A percentile compares a stretch with the other conserved stretches of the same genome.
Evolutionary conservation across 2,888 invertebrate species (phyloP).

Genomic region (Aleiodes testaceus): DNA sequence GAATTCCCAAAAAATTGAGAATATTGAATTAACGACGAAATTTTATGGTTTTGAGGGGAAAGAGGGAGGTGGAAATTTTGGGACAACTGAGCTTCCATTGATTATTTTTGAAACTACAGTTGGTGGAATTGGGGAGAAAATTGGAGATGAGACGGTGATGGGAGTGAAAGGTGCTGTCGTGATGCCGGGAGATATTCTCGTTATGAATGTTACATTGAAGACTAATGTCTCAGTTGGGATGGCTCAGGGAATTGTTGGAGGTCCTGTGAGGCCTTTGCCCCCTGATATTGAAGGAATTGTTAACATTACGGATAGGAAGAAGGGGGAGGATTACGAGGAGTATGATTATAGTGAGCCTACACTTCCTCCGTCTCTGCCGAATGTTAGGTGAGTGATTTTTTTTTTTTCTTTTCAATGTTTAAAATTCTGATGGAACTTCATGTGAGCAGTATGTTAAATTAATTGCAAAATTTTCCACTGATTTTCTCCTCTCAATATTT

Average conservation of each 20-base stretch:
- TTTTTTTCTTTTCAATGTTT: slow-evolving; percentile 6
- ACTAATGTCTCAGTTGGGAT: slow-evolving; percentile 71
- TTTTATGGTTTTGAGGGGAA: slow-evolving; percentile 1
- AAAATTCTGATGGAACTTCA: neutral
- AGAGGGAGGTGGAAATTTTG: neutral
- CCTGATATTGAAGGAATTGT: slow-evolving; percentile 73
- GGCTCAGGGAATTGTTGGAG: slow-evolving; percentile 73
- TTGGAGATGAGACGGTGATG: slow-evolving; percentile 29
- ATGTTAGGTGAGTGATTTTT: slow-evolving; percentile 78
- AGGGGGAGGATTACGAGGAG: slow-evolving; percentile 79
- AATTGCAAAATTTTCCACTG: too few relatives aligned
- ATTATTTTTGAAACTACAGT: slow-evolving; percentile 33
- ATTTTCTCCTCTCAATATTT: too few relatives aligned
- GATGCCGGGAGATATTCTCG: slow-evolving; percentile 75
- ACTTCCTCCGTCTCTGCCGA: slow-evolving; percentile 87
- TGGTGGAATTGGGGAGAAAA: neutral
- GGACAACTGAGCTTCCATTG: slow-evolving; percentile 5
- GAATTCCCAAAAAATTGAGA: slow-evolving; percentile 5
- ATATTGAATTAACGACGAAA: slow-evolving; percentile 52
- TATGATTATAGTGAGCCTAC: slow-evolving; percentile 83
- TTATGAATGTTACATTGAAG: slow-evolving; percentile 76
- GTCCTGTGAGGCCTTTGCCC: slow-evolving; percentile 69
- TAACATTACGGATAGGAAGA: slow-evolving; percentile 74
- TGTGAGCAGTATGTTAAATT: too few relatives aligned
- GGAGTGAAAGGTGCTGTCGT: slow-evolving; percentile 61